phyloP scores from a whole-genome alignment of 2,888 invertebrate species.

The Notocelia uddmanniana region DNA sequence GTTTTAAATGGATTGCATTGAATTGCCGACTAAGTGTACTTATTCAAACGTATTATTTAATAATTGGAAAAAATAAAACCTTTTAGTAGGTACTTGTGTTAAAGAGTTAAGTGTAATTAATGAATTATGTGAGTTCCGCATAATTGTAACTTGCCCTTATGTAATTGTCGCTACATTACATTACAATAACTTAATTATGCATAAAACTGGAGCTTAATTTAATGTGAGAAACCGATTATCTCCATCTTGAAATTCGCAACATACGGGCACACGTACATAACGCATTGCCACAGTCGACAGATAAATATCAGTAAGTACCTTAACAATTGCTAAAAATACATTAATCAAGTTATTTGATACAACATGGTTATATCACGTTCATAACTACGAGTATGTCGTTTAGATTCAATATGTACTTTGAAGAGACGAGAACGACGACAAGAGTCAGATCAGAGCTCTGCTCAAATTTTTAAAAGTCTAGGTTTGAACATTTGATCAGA shows the following conservation, averaged over 20 bases:
- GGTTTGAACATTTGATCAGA: background rate
- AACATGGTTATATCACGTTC: no score
- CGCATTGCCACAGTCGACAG: constrained; percentile 12
- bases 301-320: constrained; percentile 16
- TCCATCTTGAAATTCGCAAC: constrained; percentile 38
- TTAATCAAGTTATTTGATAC: no score
- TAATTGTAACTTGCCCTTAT: constrained; percentile 34
- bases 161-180: constrained; percentile 27
- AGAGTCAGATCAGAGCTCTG: no score
- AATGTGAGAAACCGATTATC: constrained; percentile 52
- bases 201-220: constrained; percentile 47
- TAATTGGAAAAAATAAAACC: background rate
- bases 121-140: background rate
- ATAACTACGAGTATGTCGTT: no score
- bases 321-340: no score
- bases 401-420: no score
- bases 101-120: background rate
- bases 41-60: background rate
- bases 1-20: background rate
- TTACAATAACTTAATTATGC: constrained; percentile 51
- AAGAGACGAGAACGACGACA: no score
- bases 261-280: constrained; percentile 32
- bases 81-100: background rate
- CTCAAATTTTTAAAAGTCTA: background rate
- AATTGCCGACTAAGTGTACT: background rate